Conservation (phyloP, 1,140 invertebrate genomes). For the Acromyrmex charruanus region DNA sequence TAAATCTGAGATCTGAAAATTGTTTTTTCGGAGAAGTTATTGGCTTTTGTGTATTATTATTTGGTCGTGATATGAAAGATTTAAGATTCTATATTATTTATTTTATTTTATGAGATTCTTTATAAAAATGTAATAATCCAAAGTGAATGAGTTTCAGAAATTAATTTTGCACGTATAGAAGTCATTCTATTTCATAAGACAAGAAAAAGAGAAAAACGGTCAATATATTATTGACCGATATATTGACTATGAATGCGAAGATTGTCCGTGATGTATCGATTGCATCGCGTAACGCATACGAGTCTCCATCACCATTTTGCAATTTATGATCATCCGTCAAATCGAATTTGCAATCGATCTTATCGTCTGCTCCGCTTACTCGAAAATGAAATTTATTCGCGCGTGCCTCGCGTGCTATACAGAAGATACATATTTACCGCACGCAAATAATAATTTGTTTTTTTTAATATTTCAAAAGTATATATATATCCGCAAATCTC, state of each 20-base stretch:
- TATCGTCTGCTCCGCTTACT: constrained; percentile 31
- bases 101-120: neutral
- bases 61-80: neutral
- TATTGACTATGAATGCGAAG: constrained; percentile 8
- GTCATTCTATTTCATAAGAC: neutral
- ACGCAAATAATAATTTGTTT: no score
- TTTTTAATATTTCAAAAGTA: no score
- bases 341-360: constrained; percentile 50
- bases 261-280: constrained; percentile 15
- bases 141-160: neutral
- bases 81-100: neutral
- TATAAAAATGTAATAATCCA: neutral
- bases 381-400: constrained; percentile 42
- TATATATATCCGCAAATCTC: no score
- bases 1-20: neutral
- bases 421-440: no score
- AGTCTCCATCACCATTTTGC: neutral
- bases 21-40: neutral
- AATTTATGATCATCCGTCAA: constrained; percentile 22
- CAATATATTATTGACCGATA: neutral
- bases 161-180: neutral
- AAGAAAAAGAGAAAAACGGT: neutral
- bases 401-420: neutral
- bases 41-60: neutral
- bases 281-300: neutral